Base-by-base conservation (phyloP, 2,888 invertebrate species). In the Apoda limacodes region DNA sequence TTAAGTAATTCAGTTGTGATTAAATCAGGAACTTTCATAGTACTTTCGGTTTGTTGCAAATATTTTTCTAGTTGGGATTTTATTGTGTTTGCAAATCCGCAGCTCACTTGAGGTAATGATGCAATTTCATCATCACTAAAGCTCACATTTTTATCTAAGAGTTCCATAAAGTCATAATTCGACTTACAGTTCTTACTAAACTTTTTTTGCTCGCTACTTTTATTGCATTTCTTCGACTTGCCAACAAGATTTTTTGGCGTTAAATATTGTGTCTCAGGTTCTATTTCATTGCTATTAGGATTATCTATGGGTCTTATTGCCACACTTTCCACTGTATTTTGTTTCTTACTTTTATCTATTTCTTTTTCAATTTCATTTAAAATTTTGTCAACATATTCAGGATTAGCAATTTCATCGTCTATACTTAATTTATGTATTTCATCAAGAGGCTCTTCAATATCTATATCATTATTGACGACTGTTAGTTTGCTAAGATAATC, bases 351-450 rank as follows among this genome's bases (percentile, higher is more conserved):
- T 34, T 42, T 53, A 11, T 35, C 38, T 39, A 74, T 74, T 60
- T 76, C 72, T 33, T 42, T 56, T 55, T 78, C 75, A 26, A 76
- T 76, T 35, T 66, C 50, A 25, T 48, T 56, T 19, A 78, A 44
- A 38, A 76, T 61, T 20, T 39, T 52, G 28, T 64, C 45, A 36
- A 75, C 57, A 35, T 55, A 53, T 12, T 53, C 47, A 28, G 60
- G 56, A 21, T 70, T 60, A 28, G 65, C 58, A 12, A 57, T 45
- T 32, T 48, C 48, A 11, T 45, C 34, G 4, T 63, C 53, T 20
- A n/a, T n/a, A n/a, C 22, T 25, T 9, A 32, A 32, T 26, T 10
- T 14, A 13, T 7, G 9, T 30, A 37, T 15, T 30, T 33, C 32
- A 25, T 31, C 26, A 30, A 29, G 25, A 24, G 50, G 47, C 25